phyloP scores from a whole-genome alignment of 2,113 vertebrate genomes.

The Eretmodus cyanostictus region DNA sequence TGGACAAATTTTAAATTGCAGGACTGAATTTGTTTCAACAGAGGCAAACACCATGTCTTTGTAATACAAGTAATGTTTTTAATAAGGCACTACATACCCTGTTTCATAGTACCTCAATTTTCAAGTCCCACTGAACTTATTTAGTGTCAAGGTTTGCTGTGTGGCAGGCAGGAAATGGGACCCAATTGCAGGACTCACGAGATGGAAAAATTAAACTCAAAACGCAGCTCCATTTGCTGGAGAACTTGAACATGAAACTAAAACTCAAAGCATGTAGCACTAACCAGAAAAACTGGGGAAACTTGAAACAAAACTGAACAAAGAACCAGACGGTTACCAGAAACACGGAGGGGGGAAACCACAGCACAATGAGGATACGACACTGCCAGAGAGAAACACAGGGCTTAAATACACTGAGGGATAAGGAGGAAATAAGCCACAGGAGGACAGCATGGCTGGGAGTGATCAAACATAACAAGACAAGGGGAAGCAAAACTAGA shows the following conservation, averaged over 20 bases:
- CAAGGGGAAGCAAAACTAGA: neutral
- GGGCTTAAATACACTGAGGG: neutral
- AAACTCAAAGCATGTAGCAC: neutral
- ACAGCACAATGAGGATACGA: accelerated
- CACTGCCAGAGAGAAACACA: neutral
- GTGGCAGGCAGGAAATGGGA: neutral
- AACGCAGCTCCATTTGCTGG: accelerated
- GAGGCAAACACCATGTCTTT: neutral
- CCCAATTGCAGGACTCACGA: neutral
- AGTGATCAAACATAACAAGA: neutral
- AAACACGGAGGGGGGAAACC: accelerated
- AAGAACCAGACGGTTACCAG: neutral
- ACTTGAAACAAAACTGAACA: neutral
- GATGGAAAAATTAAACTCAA: neutral
- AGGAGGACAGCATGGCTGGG: neutral
- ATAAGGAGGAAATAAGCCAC: neutral
- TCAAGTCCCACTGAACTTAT: neutral
- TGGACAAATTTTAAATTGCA: neutral
- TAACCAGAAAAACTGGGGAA: neutral
- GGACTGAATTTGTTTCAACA: neutral
- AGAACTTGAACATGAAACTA: neutral
- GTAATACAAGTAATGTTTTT: neutral
- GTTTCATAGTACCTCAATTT: neutral
- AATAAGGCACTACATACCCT: neutral
- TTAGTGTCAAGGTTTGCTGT: neutral